Conservation (phyloP, 2,888 invertebrate species). For the Panzeria rudis region DNA sequence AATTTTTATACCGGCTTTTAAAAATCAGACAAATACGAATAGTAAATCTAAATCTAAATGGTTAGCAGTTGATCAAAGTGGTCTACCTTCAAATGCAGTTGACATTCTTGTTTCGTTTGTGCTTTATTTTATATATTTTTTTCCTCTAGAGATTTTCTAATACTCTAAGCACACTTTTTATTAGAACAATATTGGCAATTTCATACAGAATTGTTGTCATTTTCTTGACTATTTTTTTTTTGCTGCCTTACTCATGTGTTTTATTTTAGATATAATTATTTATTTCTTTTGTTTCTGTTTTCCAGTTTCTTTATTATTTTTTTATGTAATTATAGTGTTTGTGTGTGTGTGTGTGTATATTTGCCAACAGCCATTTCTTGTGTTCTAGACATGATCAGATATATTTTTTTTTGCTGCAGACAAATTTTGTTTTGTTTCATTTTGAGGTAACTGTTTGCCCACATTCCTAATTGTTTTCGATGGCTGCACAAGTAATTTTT, state of each 20-base stretch:
- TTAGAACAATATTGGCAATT: constrained; percentile 49
- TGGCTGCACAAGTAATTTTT: constrained; percentile 56
- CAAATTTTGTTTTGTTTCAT: background rate
- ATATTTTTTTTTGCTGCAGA: background rate
- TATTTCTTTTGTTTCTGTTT: constrained; percentile 10
- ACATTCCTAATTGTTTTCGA: constrained; percentile 19
- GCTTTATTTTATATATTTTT: constrained; percentile 1
- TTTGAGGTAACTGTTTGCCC: background rate
- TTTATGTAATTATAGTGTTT: constrained; percentile 16
- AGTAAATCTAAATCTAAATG: constrained; percentile 38
- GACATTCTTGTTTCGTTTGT: constrained; percentile 69
- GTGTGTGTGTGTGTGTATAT: constrained; percentile 39
- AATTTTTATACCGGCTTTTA: constrained; percentile 58
- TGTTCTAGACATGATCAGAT: background rate
- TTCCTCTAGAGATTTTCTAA: constrained; percentile 21
- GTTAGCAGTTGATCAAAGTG: constrained; percentile 56
- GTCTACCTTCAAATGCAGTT: constrained; percentile 73
- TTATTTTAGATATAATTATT: background rate
- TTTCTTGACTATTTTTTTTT: background rate
- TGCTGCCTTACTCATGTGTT: background rate
- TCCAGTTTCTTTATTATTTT: background rate
- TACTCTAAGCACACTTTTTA: constrained; percentile 24
- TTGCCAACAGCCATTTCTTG: constrained; percentile 38
- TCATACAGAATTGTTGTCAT: constrained; percentile 25
- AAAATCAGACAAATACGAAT: constrained; percentile 9